Evolutionary conservation across 2,797 vertebrate species (phyloP), one percentile per base, ranked within the genome.

Genomic region (Pelobates cultripes): DNA sequence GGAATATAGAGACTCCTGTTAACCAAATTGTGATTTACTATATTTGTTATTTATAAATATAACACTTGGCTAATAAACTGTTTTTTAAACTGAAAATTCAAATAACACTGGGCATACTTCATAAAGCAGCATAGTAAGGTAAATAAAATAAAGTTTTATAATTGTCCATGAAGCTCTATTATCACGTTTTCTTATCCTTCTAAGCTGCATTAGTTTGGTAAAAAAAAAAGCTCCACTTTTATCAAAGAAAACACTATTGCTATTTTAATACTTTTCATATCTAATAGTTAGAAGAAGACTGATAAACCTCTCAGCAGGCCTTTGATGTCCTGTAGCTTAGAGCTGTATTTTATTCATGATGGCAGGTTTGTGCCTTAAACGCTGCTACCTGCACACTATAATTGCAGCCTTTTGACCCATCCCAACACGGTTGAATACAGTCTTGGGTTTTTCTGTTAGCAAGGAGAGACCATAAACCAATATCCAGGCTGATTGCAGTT

Each of bases 381-480:
- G 55, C 28, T 40, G 53, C 72, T 64, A 43, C 28, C 28, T 51
- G 43, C 28, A 53, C 42, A n/a, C 60, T 41, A 43, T 79, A 42
- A 64, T 72, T 68, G 44, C 61, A 17, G 28, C 14, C 7, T 8
- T 6, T 6, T 1, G 7, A 47, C 44, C 13, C 43, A 70, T 61
- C 3, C 28, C 14, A 51, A 51, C 74, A 28, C 41, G 42, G 73
- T 4, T 61, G 9, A 51, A 53, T 9, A 5, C 51, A 47, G 15
- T 63, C 3, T 42, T 43, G 74, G 51, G 12, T 53, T 57, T 28
- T 66, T 82, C 51, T 70, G 53, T 41, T 71, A 44, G 57, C 13
- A 61, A 7, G 72, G 66, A 83, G 43, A 12, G 67, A 64, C 28
- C 43, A 44, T 43, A 74, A 64, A 71, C 71, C 68, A 75, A 55